A percentile compares a stretch with the other conserved stretches of the same genome.
Conservation (phyloP, 2,888 invertebrate species). For the Pyrocoelia pectoralis region DNA sequence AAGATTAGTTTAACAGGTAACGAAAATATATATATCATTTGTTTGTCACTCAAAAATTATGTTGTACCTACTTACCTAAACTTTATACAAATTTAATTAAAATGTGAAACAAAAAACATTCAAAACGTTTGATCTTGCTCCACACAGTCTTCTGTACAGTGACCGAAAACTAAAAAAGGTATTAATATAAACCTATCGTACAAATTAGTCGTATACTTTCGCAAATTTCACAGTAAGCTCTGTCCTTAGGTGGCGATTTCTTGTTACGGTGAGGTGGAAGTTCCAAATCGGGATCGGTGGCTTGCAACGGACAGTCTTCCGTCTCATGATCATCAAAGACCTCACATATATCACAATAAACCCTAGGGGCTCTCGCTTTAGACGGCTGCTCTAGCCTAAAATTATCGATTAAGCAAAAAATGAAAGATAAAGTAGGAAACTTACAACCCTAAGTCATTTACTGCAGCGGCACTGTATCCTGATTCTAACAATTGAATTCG, state of each 20-base stretch:
- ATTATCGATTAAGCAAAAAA: too few relatives aligned
- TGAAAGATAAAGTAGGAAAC: conserved; percentile 31
- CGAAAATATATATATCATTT: conserved; percentile 32
- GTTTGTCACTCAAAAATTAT: conserved; percentile 18
- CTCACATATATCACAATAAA: conserved; percentile 98
- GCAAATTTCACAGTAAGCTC: conserved; percentile 84
- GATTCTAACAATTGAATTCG: conserved; percentile 80
- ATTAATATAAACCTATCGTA: too few relatives aligned
- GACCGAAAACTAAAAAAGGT: conserved; percentile 82
- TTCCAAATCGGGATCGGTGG: conserved; percentile 61
- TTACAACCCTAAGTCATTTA: conserved; percentile 61
- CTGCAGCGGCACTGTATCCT: conserved; percentile 62
- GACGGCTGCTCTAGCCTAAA: conserved; percentile 48
- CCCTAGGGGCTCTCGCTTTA: conserved; percentile 71
- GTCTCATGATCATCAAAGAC: conserved; percentile 96
- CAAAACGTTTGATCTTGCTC: conserved; percentile 82
- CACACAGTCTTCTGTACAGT: conserved; percentile 85
- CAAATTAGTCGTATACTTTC: conserved; percentile 2
- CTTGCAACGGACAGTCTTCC: conserved; percentile 94
- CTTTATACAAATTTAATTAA: conserved; percentile 24
- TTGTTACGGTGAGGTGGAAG: neutral
- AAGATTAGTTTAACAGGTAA: conserved; percentile 18
- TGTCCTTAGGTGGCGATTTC: conserved; percentile 57
- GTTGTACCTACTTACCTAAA: conserved; percentile 32
- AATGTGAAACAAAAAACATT: conserved; percentile 1